Evolutionary conservation across 2,888 invertebrate species (phyloP), one percentile per base, ranked within the genome.

Genomic region (Cotesia congregata): DNA sequence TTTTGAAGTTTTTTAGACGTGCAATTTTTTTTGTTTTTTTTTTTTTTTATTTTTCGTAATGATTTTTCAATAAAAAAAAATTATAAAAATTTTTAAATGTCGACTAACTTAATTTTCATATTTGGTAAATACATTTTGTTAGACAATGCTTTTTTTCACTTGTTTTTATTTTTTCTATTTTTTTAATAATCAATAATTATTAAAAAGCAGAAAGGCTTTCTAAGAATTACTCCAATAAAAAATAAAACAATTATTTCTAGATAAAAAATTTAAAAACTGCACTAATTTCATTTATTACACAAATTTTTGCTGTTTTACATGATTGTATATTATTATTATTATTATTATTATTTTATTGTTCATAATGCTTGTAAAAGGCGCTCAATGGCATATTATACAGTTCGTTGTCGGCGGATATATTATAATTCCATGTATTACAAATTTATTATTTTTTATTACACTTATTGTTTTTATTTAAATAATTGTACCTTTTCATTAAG

Each of bases 351-450:
- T 77, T 50, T 68, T 77, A 71, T 75, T 61, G 30, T 76, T 71
- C 12, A 60, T 72, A 60, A 30, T 62, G 30, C 30, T 65, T 69
- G 67, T 68, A 39, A 75, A 78, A 76, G 75, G 76, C 78, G 76
- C 65, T 73, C 75, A 65, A 75, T 71, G 77, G 77, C 71, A 69
- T 74, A 38, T 50, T 50, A 0, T 64, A 71, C 71, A 50, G 38
- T 60, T 72, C 72, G 65, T 41, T 72, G 65, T 65, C 41, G 5
- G 72, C 65, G 50, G 30, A 72, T 65, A 9, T 71, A 3, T 6
- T 9, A 20, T 38, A 59, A n/a, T 61, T 6, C n/a, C 9, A 60
- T 72, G 39, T 62, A 61, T 72, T 62, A 72, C n/a, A 40, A 72
- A 60, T 17, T n/a, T 62, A 7, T 9, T n/a, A 3, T 17, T 40